phyloP scores from a whole-genome alignment of 2,113 vertebrate genomes.

The Neotoma lepida region DNA sequence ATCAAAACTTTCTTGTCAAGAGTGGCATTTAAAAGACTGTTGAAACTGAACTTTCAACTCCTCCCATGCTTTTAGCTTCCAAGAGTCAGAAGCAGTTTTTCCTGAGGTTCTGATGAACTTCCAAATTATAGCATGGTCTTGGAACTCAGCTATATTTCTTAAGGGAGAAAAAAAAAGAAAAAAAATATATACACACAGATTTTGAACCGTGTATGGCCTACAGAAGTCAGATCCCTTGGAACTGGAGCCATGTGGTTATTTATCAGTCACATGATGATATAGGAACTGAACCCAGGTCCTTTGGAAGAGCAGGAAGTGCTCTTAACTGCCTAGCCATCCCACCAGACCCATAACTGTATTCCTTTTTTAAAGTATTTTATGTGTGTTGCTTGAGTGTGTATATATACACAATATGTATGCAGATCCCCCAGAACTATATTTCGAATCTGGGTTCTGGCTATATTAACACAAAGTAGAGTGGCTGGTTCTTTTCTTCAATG shows the following conservation, averaged over 20 bases:
- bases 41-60: neutral
- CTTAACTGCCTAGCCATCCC: neutral
- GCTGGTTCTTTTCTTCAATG: neutral
- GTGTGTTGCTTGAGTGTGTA: neutral
- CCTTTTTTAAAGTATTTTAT: neutral
- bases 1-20: neutral
- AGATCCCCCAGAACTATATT: neutral
- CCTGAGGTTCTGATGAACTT: slow-evolving; percentile 26
- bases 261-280: neutral
- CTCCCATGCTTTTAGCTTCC: neutral
- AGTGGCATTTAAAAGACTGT: neutral
- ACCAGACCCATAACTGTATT: neutral
- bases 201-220: neutral
- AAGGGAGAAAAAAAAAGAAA: neutral
- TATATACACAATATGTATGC: neutral
- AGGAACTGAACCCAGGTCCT: neutral
- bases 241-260: neutral
- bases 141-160: neutral
- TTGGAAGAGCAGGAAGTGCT: neutral
- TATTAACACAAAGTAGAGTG: neutral
- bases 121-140: neutral
- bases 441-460: neutral
- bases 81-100: slow-evolving; percentile 17
- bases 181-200: neutral
- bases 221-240: neutral